Evolutionary conservation across 2,797 vertebrate genomes (phyloP).

Genomic region (Poeciliopsis presidionis): DNA sequence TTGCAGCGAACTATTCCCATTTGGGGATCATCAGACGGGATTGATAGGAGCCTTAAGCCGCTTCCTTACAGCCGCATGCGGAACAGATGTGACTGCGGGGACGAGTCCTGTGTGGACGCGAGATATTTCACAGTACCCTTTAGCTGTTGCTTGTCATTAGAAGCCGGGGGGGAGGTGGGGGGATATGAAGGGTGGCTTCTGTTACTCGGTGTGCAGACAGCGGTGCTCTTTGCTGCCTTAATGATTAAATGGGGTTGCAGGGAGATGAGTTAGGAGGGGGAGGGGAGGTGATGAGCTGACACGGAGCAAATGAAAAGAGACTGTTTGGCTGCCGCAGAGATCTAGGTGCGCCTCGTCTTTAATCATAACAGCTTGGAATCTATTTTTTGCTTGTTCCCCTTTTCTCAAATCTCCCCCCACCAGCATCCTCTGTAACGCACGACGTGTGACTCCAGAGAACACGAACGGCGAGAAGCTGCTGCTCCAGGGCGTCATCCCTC

Average conservation of each 20-base stretch:
- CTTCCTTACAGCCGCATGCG: conserved; percentile 64
- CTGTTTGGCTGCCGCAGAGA: conserved; percentile 37
- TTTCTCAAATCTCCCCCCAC: not conserved
- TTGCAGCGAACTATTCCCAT: conserved; percentile 63
- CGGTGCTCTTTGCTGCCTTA: conserved; percentile 41
- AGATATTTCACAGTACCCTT: conserved; percentile 54
- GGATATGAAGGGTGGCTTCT: conserved; percentile 31
- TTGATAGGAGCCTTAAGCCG: conserved; percentile 66
- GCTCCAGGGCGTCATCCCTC: conserved; percentile 14
- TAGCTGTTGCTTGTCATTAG: conserved; percentile 63
- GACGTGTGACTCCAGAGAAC: conserved; percentile 7
- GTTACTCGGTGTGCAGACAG: conserved; percentile 39
- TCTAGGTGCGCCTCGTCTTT: conserved; percentile 18
- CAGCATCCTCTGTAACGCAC: not conserved
- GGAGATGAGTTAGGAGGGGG: conserved; percentile 16
- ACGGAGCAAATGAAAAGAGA: conserved; percentile 46
- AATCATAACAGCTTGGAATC: conserved; percentile 33
- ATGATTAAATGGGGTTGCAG: conserved; percentile 50
- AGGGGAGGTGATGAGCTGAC: conserved; percentile 46
- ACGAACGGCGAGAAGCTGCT: conserved; percentile 10
- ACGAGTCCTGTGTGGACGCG: conserved; percentile 68
- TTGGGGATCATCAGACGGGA: conserved; percentile 67
- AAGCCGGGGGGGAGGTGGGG: conserved; percentile 19
- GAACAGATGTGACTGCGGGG: conserved; percentile 60
- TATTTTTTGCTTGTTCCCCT: conserved; percentile 15